phyloP scores from a whole-genome alignment of 2,113 vertebrate genomes.

The Tonatia bakeri region DNA sequence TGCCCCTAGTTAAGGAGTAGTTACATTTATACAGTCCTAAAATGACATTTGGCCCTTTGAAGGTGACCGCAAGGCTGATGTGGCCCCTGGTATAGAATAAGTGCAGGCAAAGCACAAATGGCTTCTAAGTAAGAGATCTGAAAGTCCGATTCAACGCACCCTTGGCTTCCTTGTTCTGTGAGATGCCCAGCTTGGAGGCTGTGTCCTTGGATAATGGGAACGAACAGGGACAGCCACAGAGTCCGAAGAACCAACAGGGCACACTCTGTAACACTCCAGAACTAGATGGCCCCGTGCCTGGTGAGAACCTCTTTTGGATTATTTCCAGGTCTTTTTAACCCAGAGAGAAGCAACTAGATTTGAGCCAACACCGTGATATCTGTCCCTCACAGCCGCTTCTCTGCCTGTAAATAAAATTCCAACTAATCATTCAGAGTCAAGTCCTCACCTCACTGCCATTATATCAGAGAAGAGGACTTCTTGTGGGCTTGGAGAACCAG shows the following conservation, averaged over 20 bases:
- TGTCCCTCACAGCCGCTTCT: not conserved
- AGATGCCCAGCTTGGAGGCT: not conserved
- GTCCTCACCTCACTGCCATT: not conserved
- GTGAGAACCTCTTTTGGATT: not conserved
- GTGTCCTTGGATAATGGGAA: conserved; percentile 49
- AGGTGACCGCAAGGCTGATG: too few species aligned
- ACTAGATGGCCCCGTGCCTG: not conserved
- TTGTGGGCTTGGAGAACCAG: not conserved
- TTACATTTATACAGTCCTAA: too few species aligned
- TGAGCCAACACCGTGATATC: not conserved
- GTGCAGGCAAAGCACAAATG: not conserved
- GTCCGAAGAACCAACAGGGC: not conserved
- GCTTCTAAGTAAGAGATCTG: not conserved
- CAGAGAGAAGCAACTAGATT: not conserved
- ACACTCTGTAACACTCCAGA: not conserved
- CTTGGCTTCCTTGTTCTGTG: not conserved
- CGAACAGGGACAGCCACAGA: not conserved
- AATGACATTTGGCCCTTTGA: too few species aligned
- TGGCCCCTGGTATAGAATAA: not conserved
- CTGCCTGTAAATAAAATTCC: not conserved
- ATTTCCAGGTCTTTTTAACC: not conserved
- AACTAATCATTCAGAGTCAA: not conserved
- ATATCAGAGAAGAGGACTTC: not conserved
- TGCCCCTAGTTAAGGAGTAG: too few species aligned
- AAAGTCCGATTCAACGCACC: not conserved